phyloP scores from a whole-genome alignment of 1,140 invertebrate species.

The Chironomus tepperi region DNA sequence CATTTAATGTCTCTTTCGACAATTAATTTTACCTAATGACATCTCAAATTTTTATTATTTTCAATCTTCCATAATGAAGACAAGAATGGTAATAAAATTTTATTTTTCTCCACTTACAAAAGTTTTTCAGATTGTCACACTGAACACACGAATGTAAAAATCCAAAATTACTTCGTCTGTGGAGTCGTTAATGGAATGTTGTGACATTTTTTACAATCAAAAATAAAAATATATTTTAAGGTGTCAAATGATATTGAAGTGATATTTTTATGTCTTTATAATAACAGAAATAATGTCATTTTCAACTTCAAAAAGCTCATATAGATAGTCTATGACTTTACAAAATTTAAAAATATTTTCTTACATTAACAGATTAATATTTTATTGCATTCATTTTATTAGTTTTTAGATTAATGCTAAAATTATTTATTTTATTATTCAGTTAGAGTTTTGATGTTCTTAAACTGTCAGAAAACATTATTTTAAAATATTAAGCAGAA shows the following conservation, averaged over 20 bases:
- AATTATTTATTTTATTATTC: no score
- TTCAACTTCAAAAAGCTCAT: no score
- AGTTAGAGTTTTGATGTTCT: no score
- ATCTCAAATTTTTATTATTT: slow-evolving; percentile 3
- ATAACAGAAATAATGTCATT: neutral
- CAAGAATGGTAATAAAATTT: neutral
- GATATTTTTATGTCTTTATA: neutral
- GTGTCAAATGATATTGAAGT: slow-evolving; percentile 8
- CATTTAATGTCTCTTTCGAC: neutral
- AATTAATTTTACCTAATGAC: slow-evolving; percentile 18
- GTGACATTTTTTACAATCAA: slow-evolving; percentile 10
- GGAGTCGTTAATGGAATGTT: slow-evolving; percentile 4
- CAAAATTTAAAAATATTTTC: no score
- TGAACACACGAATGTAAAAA: neutral
- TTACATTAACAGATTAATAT: no score
- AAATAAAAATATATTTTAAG: neutral
- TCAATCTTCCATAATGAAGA: neutral
- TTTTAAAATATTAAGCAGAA: no score
- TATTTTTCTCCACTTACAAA: neutral
- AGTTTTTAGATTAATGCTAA: no score
- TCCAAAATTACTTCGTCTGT: neutral
- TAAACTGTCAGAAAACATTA: no score
- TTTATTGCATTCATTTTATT: no score
- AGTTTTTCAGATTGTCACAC: neutral
- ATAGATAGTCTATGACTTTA: no score